Evolutionary conservation across 2,888 invertebrate species (phyloP).

Genomic region (Agriopis leucophaearia): DNA sequence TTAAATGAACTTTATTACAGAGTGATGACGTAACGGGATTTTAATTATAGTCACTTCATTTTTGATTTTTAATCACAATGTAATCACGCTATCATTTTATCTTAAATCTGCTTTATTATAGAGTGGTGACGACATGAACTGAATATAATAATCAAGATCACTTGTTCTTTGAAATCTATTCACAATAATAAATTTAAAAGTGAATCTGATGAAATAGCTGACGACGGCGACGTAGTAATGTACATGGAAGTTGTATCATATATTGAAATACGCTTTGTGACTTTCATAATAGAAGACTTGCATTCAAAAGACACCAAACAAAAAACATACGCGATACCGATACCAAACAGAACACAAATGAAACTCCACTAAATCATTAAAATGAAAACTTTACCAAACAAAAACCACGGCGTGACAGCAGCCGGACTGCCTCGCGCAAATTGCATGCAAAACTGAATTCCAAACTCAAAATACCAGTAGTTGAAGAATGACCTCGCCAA

Average conservation of each 20-base stretch:
- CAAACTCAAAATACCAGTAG: slow-evolving; percentile 59
- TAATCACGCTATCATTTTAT: too few relatives aligned
- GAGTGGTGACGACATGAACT: neutral
- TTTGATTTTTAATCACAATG: too few relatives aligned
- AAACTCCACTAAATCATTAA: slow-evolving; percentile 34
- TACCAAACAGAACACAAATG: slow-evolving; percentile 17
- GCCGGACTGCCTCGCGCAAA: slow-evolving; percentile 59
- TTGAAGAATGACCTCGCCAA: slow-evolving; percentile 72
- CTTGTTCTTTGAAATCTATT: neutral
- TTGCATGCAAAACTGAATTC: slow-evolving; percentile 70
- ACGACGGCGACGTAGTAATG: too few relatives aligned
- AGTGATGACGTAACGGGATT: neutral
- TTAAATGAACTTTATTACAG: too few relatives aligned
- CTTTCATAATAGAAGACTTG: neutral
- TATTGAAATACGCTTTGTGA: too few relatives aligned
- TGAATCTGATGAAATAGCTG: too few relatives aligned
- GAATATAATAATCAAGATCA: neutral
- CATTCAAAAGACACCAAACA: neutral
- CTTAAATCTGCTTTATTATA: too few relatives aligned
- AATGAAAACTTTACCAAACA: slow-evolving; percentile 33
- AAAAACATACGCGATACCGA: neutral
- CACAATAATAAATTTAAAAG: neutral
- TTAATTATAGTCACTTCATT: too few relatives aligned
- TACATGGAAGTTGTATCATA: too few relatives aligned
- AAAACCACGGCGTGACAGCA: slow-evolving; percentile 44